Evolutionary conservation across 1,140 invertebrate species (phyloP).

Genomic region (Plectrocnemia conspersa): DNA sequence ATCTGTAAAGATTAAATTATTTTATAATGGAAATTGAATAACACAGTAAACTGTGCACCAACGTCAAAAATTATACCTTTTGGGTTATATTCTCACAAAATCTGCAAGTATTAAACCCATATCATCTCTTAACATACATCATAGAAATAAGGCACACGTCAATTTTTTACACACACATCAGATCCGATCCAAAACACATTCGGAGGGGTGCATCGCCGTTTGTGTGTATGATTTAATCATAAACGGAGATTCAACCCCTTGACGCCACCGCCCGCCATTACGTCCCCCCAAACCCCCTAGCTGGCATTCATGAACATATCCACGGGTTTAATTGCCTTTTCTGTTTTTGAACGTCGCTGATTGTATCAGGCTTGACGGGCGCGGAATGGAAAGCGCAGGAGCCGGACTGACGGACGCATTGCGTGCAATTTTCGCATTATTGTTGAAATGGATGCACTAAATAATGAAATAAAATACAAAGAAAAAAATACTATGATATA

Average conservation of each 20-base stretch:
- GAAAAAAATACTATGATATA: background rate
- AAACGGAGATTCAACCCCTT: slow-evolving; percentile 9
- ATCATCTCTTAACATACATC: too few species aligned
- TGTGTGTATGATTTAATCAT: slow-evolving; percentile 25
- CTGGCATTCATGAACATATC: slow-evolving; percentile 32
- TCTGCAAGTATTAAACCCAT: too few species aligned
- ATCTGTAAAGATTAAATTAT: too few species aligned
- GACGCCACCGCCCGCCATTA: slow-evolving; percentile 1
- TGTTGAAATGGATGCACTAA: background rate
- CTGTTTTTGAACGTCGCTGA: slow-evolving; percentile 35
- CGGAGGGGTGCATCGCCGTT: background rate
- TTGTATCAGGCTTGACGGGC: slow-evolving; percentile 24
- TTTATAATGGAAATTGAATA: too few species aligned
- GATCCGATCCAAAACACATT: too few species aligned
- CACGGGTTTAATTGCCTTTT: slow-evolving; percentile 34
- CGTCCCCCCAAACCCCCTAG: slow-evolving; percentile 4
- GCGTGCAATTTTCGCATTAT: background rate
- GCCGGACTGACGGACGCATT: background rate
- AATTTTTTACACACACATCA: too few species aligned
- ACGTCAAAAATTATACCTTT: too few species aligned
- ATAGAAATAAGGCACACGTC: too few species aligned
- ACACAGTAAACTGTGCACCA: too few species aligned
- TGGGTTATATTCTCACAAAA: too few species aligned
- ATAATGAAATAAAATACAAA: background rate
- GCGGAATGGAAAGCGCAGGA: background rate